phyloP scores from a whole-genome alignment of 2,797 vertebrate genomes.

The Oreonectes daqikongensis region DNA sequence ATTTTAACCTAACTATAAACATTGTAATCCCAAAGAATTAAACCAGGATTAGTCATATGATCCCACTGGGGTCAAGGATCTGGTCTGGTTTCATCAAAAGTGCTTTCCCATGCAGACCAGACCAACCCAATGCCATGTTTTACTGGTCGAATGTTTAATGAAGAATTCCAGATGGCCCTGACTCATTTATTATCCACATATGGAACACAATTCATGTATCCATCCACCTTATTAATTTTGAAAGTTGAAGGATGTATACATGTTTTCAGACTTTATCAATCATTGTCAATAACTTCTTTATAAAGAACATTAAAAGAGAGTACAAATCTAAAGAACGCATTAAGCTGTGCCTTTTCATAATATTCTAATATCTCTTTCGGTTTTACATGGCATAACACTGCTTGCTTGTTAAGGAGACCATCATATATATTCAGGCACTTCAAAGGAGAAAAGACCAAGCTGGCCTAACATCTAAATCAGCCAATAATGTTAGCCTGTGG shows the following conservation, averaged over 20 bases:
- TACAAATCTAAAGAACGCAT: neutral
- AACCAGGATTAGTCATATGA: slow-evolving; percentile 68
- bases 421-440: slow-evolving; percentile 52
- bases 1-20: slow-evolving; percentile 57
- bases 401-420: slow-evolving; percentile 56
- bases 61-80: slow-evolving; percentile 52
- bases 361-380: neutral
- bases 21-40: slow-evolving; percentile 73
- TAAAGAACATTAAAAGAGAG: neutral
- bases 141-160: neutral
- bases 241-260: neutral
- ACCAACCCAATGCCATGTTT: slow-evolving; percentile 57
- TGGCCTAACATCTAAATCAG: slow-evolving; percentile 71
- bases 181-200: neutral
- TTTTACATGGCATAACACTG: slow-evolving; percentile 28
- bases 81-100: slow-evolving; percentile 47
- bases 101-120: slow-evolving; percentile 20
- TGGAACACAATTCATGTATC: neutral
- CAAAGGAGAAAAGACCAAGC: slow-evolving; percentile 57
- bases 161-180: neutral
- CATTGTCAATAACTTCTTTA: neutral
- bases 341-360: neutral
- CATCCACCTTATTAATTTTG: neutral
- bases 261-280: neutral
- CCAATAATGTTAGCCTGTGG: slow-evolving; percentile 65